Evolutionary conservation across 2,797 vertebrate species (phyloP).

Genomic region (Manis javanica): DNA sequence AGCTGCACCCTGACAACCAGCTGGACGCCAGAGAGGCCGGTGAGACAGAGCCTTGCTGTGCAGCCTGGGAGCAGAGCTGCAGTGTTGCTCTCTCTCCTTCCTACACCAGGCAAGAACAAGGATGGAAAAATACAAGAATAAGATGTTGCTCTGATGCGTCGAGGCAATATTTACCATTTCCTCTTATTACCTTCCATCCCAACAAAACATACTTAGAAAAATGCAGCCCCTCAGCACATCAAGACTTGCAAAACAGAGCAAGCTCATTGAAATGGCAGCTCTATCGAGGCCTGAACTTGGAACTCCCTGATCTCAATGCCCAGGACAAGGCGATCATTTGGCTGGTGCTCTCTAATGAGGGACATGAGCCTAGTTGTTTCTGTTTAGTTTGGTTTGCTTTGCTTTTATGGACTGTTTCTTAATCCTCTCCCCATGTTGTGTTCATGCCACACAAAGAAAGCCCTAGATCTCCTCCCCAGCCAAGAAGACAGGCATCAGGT

Average conservation of each 20-base stretch:
- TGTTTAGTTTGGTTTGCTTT: neutral
- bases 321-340: neutral
- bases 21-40: neutral
- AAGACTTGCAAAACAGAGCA: neutral
- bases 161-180: neutral
- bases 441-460: neutral
- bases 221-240: neutral
- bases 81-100: neutral
- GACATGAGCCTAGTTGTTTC: neutral
- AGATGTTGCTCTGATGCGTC: neutral
- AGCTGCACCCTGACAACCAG: neutral
- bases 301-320: neutral
- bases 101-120: neutral
- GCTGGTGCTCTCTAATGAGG: neutral
- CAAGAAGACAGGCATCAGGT: neutral
- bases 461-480: neutral
- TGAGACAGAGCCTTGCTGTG: neutral
- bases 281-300: neutral
- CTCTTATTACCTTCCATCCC: neutral
- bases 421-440: neutral
- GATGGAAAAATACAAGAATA: neutral
- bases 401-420: neutral
- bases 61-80: neutral
- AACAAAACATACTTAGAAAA: neutral
- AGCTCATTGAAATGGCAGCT: neutral